Conservation (phyloP, 2,113 vertebrate species). For the Sminthopsis crassicaudata region DNA sequence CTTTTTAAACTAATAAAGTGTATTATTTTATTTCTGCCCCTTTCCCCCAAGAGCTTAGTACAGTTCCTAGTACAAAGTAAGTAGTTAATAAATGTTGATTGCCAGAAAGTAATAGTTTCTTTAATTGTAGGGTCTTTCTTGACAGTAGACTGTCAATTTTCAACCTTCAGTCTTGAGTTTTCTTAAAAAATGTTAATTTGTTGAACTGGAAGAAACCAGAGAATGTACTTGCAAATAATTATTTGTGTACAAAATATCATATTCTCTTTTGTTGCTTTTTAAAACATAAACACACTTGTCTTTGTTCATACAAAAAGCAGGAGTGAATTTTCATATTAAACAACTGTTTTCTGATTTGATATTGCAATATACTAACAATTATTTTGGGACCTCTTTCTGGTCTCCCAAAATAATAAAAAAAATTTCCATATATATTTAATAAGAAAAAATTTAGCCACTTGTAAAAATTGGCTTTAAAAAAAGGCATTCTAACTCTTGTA, state of each 20-base stretch:
- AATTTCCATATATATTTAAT: constrained; percentile 11
- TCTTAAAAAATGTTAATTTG: too few species aligned
- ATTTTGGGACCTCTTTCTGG: constrained; percentile 27
- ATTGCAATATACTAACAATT: neutral
- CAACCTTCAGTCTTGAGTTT: neutral
- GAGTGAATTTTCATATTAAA: constrained; percentile 1
- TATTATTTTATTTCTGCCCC: neutral
- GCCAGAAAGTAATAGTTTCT: neutral
- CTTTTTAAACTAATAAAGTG: neutral
- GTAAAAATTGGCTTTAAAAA: constrained; percentile 15
- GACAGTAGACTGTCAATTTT: neutral
- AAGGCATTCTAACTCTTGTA: neutral
- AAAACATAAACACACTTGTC: neutral
- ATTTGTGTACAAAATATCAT: neutral
- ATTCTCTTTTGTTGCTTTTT: constrained; percentile 18
- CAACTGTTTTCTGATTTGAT: neutral
- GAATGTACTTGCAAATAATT: constrained; percentile 27
- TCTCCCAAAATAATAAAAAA: constrained; percentile 20
- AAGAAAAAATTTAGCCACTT: neutral
- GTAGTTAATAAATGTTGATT: neutral
- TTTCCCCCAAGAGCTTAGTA: neutral
- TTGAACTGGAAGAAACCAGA: constrained; percentile 27
- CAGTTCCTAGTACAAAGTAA: neutral
- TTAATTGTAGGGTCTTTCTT: neutral
- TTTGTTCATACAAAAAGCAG: constrained; percentile 33